These are phyloP conservation scores for Plagodis pulveraria DNA, from an alignment of 2,888 invertebrate species.

Conservation along the genomic window DNA sequence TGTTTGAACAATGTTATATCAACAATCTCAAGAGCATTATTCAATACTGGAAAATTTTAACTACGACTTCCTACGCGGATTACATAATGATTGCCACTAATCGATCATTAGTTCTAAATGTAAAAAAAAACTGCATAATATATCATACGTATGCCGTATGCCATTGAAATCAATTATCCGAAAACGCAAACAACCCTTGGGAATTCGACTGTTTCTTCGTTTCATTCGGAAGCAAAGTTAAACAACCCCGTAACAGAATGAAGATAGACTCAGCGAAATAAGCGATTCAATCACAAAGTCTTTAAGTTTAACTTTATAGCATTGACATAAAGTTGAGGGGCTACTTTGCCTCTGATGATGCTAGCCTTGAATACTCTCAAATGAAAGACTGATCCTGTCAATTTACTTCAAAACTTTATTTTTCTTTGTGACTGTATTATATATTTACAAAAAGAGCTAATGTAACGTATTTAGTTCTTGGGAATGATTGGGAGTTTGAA, in stretches of 20 bases:
- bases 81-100: too few relatives aligned
- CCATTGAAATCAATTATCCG: not conserved
- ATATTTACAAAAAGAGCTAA: too few relatives aligned
- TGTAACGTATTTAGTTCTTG: too few relatives aligned
- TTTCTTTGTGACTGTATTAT: too few relatives aligned
- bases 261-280: conserved; percentile 25
- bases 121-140: too few relatives aligned
- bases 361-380: not conserved
- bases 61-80: too few relatives aligned
- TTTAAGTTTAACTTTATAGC: conserved; percentile 25
- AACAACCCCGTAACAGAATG: conserved; percentile 33
- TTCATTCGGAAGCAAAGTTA: conserved; percentile 31
- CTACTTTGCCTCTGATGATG: conserved; percentile 6
- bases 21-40: too few relatives aligned
- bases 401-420: not conserved
- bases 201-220: conserved; percentile 27
- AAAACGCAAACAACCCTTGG: conserved; percentile 18
- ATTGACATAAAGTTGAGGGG: conserved; percentile 14
- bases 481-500: too few relatives aligned
- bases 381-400: not conserved
- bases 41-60: too few relatives aligned
- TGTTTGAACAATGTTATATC: too few relatives aligned
- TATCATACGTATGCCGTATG: too few relatives aligned
- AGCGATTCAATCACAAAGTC: conserved; percentile 18
- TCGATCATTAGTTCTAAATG: too few relatives aligned